phyloP scores from a whole-genome alignment of 2,888 invertebrate genomes.

The Philaethria dido region DNA sequence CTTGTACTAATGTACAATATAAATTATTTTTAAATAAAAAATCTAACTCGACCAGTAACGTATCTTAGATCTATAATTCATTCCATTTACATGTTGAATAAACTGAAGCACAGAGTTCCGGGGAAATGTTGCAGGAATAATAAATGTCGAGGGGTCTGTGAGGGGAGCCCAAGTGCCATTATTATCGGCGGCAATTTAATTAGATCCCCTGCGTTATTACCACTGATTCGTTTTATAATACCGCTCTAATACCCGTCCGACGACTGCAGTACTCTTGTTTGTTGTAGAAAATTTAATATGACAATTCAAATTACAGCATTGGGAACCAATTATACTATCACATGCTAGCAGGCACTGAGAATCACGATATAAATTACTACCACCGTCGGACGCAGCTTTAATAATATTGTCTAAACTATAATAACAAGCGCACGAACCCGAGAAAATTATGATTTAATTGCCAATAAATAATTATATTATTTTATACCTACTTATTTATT shows the following conservation, averaged over 20 bases:
- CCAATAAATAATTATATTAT: not conserved
- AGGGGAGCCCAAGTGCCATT: conserved; percentile 77
- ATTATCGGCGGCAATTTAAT: conserved; percentile 83
- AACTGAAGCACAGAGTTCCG: conserved; percentile 51
- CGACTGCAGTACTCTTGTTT: conserved; percentile 55
- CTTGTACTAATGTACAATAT: not conserved
- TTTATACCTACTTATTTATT: conserved; percentile 20
- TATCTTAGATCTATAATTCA: conserved; percentile 44
- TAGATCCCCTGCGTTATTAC: conserved; percentile 81
- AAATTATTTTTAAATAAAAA: conserved; percentile 28
- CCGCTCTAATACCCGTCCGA: conserved; percentile 67
- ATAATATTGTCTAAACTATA: conserved; percentile 47
- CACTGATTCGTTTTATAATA: conserved; percentile 81
- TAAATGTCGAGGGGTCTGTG: conserved; percentile 77
- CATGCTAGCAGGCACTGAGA: conserved; percentile 40
- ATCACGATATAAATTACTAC: conserved; percentile 49
- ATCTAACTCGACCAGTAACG: conserved; percentile 34
- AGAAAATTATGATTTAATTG: conserved; percentile 25
- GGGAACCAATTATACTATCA: conserved; percentile 53
- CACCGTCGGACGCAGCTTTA: conserved; percentile 45
- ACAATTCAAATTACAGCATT: conserved; percentile 59
- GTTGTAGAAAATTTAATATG: conserved; percentile 54
- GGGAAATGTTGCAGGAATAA: conserved; percentile 72
- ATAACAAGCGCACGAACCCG: conserved; percentile 35
- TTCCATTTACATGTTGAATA: conserved; percentile 48